Base-by-base conservation (phyloP, 2,888 invertebrate species). In the Agonopterix subpropinquella region DNA sequence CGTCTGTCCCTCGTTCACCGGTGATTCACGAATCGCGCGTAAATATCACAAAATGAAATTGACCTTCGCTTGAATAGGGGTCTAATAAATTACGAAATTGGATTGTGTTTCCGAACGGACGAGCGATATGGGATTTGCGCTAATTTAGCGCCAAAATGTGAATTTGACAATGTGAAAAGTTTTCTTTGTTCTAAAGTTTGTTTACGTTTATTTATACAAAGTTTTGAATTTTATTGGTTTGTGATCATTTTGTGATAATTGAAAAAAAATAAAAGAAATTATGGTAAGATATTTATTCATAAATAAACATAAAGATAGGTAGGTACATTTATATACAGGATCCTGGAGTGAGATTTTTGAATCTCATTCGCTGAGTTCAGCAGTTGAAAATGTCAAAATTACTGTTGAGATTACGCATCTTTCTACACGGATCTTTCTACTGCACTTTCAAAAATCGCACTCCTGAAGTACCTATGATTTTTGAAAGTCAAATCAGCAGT, bases 11-110 rank as follows among this genome's bases (percentile, higher is more conserved):
- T 56, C 45, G 53, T 58, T 53, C 41, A 13, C 7, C 13, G 10
- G 9, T n/a, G 55, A 57, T 57, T 59, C 47, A 59, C 46, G 56
- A 54, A 53, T 49, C 56, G 58, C 52, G 58, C 53, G 48, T 51
- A 49, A 41, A 47, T 57, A 51, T 54, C 28, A 5, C 28, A 28
- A 49, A 55, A 57, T 56, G 47, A 57, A 54, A 57, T 55, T 52
- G 45, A 55, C 55, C 50, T 53, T 52, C 41, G 5, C 28, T 28
- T 5, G 28, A 39, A 39, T 36, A 36, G 2, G 39, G n/a, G 39
- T 9, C 9, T 39, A 39, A 39, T n/a, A 39, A 39, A 28, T 28
- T 28, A 28, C 28, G 5, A 5, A 5, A 39, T 39, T 39, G 39
- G 9, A 39, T 41, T 11, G 11, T 9, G 36, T 47, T 8, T 42